Evolutionary conservation across 2,888 invertebrate species (phyloP), one percentile per base, ranked within the genome.

Genomic region (Dermolepida albohirtum): DNA sequence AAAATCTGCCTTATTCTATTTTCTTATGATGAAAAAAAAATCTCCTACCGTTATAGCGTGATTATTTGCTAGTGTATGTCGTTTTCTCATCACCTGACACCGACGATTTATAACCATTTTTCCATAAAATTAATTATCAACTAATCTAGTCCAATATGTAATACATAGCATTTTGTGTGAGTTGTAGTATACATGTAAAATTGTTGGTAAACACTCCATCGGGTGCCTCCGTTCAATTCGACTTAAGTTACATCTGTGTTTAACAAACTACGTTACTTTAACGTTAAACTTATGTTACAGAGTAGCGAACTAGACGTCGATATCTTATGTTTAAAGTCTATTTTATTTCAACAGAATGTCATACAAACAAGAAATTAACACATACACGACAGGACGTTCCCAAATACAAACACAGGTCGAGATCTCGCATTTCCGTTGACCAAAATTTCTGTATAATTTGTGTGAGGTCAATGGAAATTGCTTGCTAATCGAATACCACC

Each of bases 1-100:
- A 87, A 87, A 87, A 88, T 88, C 88, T 88, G 88, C 88, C 88
- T 88, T 88, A 88, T 88, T 88, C 87, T 87, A 87, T 87, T 87
- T 87, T 86, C 85, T 85, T 86, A 86, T 84, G 84, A 85, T 82
- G 82, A 84, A 84, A 79, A 84, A 83, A 84, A 79, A 85, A 84
- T 83, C 83, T 85, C 84, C 84, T 84, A 84, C 84, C 84, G 81
- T 83, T 83, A 83, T 83, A 84, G 83, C 82, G 82, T 79, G 81
- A 80, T 83, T 81, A 82, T 83, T 83, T 83, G 82, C 83, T 84
- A 83, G 83, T 83, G 79, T 83, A 81, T 82, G 82, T 83, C 82
- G 80, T 84, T 83, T 82, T 82, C 67, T 70, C 70, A 69, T 69
- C 69, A 70, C 70, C 80, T 79, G 78, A 82, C 81, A 83, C 83